A percentile compares a stretch with the other conserved stretches of the same genome.
These are phyloP conservation scores for Onthophagus sagittarius DNA, from an alignment of 2,888 invertebrate species.

Conservation along the genomic window DNA sequence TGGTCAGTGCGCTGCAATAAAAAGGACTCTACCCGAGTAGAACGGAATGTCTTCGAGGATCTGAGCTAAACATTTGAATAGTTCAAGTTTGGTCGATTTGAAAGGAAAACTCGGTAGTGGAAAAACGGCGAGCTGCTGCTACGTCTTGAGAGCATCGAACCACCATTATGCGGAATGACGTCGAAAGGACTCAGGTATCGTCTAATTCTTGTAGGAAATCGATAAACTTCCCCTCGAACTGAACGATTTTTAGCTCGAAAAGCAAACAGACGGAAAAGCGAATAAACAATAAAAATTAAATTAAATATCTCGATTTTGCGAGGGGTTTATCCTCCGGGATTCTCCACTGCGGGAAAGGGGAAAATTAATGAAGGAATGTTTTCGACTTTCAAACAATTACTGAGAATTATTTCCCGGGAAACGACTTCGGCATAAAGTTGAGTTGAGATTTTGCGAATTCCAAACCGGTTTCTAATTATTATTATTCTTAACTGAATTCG, in stretches of 20 bases:
- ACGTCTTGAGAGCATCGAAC: no score
- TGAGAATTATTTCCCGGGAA: background rate
- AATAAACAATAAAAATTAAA: background rate
- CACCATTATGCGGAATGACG: background rate
- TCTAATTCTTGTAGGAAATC: background rate
- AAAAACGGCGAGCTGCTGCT: no score
- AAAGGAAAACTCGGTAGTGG: background rate
- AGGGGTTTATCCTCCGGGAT: background rate
- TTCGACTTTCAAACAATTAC: background rate
- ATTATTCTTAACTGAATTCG: background rate
- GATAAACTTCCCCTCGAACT: background rate
- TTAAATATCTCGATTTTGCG: background rate
- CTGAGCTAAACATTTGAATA: background rate
- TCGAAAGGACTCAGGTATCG: background rate
- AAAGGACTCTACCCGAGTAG: background rate
- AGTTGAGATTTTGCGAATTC: background rate
- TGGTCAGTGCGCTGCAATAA: background rate
- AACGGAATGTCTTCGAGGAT: background rate
- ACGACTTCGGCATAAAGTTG: slow-evolving; percentile 1
- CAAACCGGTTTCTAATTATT: background rate
- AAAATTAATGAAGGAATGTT: background rate
- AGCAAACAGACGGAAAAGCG: background rate
- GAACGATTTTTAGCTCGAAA: background rate
- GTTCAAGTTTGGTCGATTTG: background rate
- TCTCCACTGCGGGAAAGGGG: background rate